Evolutionary conservation across 1,140 invertebrate species (phyloP).

Genomic region (Oscheius sp.): DNA sequence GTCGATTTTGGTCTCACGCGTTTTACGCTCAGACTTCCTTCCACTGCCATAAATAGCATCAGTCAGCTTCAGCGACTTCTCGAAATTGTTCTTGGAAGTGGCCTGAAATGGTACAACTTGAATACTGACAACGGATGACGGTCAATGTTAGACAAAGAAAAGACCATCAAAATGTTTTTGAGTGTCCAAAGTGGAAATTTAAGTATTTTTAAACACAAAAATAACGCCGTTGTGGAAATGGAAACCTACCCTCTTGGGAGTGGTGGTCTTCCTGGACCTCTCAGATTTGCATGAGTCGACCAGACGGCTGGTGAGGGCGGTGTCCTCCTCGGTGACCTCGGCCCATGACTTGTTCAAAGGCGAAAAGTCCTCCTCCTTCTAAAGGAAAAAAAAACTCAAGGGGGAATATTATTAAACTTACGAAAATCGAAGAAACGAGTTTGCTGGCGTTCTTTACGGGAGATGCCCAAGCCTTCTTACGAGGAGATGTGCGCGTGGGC

Average conservation of each 20-base stretch:
- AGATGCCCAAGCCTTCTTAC: constrained; percentile 31
- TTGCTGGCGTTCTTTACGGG: constrained; percentile 12
- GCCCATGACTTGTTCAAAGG: constrained; percentile 27
- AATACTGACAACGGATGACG: too few relatives aligned
- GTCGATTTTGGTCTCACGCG: not conserved
- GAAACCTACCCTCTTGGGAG: constrained; percentile 24
- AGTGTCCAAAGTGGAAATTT: too few relatives aligned
- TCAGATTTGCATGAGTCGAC: constrained; percentile 16
- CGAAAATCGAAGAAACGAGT: constrained; percentile 7
- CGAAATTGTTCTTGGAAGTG: constrained; percentile 6
- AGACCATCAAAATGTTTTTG: too few relatives aligned
- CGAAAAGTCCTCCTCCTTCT: not conserved
- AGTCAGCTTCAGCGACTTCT: constrained; percentile 9
- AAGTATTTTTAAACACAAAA: too few relatives aligned
- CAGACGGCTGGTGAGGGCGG: not conserved
- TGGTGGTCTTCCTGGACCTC: constrained; percentile 1
- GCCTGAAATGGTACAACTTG: not conserved
- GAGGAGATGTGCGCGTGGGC: constrained; percentile 17
- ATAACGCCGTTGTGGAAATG: too few relatives aligned
- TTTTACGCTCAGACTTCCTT: not conserved
- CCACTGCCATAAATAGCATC: not conserved
- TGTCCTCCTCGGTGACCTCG: constrained; percentile 18
- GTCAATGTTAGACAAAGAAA: too few relatives aligned
- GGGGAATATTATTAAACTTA: not conserved
- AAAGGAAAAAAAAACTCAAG: not conserved